Evolutionary conservation across 2,797 vertebrate species (phyloP).

Genomic region (Sparidentex hasta): DNA sequence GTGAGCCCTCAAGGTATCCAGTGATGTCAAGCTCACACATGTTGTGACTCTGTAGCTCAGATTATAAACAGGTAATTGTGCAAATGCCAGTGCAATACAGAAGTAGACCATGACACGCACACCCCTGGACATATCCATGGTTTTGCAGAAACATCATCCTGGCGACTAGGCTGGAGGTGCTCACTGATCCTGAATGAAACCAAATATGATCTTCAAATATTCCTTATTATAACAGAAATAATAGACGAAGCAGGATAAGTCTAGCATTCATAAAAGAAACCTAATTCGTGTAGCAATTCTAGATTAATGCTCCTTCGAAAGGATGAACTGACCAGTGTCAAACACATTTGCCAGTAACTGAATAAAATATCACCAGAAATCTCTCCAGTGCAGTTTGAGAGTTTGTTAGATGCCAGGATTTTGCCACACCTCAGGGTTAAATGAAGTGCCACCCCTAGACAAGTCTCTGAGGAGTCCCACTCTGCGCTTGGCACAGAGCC

Average conservation of each 20-base stretch:
- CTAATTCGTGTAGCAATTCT: not conserved
- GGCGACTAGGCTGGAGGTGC: not conserved
- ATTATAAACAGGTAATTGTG: no score
- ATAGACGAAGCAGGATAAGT: not conserved
- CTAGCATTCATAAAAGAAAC: not conserved
- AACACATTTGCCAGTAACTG: not conserved
- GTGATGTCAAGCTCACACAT: no score
- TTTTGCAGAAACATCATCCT: no score
- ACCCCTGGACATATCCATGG: no score
- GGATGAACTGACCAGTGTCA: not conserved
- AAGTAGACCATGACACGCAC: no score
- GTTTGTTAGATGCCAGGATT: conserved; percentile 19
- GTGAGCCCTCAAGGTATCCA: no score
- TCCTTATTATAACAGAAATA: not conserved
- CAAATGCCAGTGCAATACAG: no score
- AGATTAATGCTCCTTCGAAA: not conserved
- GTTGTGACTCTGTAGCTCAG: no score
- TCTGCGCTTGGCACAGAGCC: conserved; percentile 71
- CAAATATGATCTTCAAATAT: not conserved
- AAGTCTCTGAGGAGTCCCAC: conserved; percentile 39
- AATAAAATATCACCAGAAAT: conserved; percentile 7
- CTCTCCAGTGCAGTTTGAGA: conserved; percentile 7
- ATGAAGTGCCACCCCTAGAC: conserved; percentile 41
- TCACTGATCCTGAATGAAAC: not conserved
- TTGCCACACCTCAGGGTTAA: conserved; percentile 39